Base-by-base conservation (phyloP, 1,140 invertebrate genomes). In the Arctopsyche grandis region DNA sequence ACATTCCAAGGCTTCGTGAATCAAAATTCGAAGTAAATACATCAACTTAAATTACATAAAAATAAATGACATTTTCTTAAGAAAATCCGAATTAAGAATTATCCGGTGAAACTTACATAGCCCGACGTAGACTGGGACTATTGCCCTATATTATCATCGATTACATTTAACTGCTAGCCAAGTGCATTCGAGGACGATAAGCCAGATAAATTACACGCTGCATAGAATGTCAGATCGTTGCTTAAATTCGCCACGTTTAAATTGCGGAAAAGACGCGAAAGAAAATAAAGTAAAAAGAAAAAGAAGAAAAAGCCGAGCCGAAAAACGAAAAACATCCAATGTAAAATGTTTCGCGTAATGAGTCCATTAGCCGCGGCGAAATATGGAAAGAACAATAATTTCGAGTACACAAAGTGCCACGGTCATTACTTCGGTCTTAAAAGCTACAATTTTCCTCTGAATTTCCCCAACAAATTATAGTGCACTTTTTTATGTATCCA, bases 311-410 rank as follows among this genome's bases (percentile, higher is more conserved):
- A 7, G 12, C 48, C 10, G 48, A 52, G 48, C 4, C 1, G 12
- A 52, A 52, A 52, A 26, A 22, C 22, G 63, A 29, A 66, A 66
- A 22, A 22, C 12, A 66, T 26, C 24, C 22, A 9, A 66, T 9
- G 63, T 24, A 66, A 66, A 26, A 66, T 24, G 63, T 66, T 66
- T 66, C 63, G 63, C 63, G 63, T 66, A 66, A 66, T 66, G 63
- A 66, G 63, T 66, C 63, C 63, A 66, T 66, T 66, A 66, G 63
- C 63, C 63, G 22, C 63, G 9, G 63, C 63, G n/a, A 66, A 66
- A 66, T 66, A 66, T 66, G 63, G 21, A 4, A 66, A 66, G 63
- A 22, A 66, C 63, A 66, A 38, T 38, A 38, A 66, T 66, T 66
- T 66, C 5, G 63, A 66, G 63, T 24, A 66, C 63, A 66, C 63